Evolutionary conservation across 2,797 vertebrate genomes (phyloP), one percentile per base, ranked within the genome.

Genomic region (Hoplostethus atlanticus): DNA sequence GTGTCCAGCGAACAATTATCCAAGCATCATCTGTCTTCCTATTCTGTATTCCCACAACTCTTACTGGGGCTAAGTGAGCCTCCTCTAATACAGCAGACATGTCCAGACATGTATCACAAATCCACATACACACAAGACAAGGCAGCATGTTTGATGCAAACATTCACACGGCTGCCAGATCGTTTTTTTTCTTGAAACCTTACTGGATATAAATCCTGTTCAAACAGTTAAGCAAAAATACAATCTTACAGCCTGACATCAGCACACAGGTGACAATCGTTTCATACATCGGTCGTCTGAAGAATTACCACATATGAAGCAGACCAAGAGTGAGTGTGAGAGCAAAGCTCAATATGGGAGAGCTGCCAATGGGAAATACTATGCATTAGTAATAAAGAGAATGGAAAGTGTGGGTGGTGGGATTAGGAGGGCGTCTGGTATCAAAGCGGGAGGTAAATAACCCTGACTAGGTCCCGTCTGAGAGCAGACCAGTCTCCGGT

Each of bases 51-150:
- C 65, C 78, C 77, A 67, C 66, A 67, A 47, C 62, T 53, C 68
- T 17, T 16, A 70, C 42, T 44, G 31, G 4, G 28, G 47, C 42
- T 48, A 30, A 84, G 16, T 73, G 71, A 77, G 67, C 15, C 47
- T 83, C 65, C 12, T 52, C 50, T 74, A 66, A 80, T 62, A 74
- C 77, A 77, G 54, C 46, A 82, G 87, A 91, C 93, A 93, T 92
- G 93, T 91, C 91, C 86, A 76, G 92, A 80, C 93, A 94, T 93
- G 93, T 76, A 64, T 57, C 54, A 66, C 58, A 51, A 50, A 69
- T 72, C 46, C 53, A 68, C 12, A 34, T 12, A 47, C 53, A 56
- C 74, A 73, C 72, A 65, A 25, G 13, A 61, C 50, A 79, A 51
- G 59, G 50, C 59, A 63, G 57, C 54, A 50, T 42, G 61, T 12